Conservation (phyloP, 2,113 vertebrate species). For the Thalassarche chlororhynchos region DNA sequence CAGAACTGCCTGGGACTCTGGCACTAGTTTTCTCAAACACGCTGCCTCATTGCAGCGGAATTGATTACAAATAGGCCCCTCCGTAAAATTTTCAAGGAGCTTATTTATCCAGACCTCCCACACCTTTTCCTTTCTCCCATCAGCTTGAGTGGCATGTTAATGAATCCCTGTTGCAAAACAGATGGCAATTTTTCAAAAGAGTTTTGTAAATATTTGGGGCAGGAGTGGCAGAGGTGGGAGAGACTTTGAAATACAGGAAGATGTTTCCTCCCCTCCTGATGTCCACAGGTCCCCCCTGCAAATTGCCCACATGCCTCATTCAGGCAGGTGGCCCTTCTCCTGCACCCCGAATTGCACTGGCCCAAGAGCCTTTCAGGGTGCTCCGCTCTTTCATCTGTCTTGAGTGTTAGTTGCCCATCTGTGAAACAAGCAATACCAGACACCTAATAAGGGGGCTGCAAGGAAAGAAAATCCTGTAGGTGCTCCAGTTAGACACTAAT, state of each 20-base stretch:
- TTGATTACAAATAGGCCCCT: not conserved
- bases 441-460: no score
- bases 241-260: not conserved
- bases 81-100: not conserved
- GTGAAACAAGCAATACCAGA: not conserved
- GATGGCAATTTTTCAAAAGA: not conserved
- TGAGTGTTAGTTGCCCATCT: not conserved
- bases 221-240: not conserved
- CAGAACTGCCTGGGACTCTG: not conserved
- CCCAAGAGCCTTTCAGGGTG: not conserved
- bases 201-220: not conserved
- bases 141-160: not conserved
- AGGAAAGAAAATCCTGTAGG: not conserved
- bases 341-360: rapidly evolving
- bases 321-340: not conserved
- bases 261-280: not conserved
- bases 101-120: not conserved
- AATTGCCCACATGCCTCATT: not conserved
- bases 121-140: not conserved
- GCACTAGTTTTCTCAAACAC: not conserved
- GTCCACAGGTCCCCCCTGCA: rapidly evolving
- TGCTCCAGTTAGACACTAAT: not conserved
- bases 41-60: not conserved
- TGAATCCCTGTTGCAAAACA: not conserved
- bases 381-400: not conserved